phyloP scores from a whole-genome alignment of 2,797 vertebrate species.

The Aldrovandia affinis region DNA sequence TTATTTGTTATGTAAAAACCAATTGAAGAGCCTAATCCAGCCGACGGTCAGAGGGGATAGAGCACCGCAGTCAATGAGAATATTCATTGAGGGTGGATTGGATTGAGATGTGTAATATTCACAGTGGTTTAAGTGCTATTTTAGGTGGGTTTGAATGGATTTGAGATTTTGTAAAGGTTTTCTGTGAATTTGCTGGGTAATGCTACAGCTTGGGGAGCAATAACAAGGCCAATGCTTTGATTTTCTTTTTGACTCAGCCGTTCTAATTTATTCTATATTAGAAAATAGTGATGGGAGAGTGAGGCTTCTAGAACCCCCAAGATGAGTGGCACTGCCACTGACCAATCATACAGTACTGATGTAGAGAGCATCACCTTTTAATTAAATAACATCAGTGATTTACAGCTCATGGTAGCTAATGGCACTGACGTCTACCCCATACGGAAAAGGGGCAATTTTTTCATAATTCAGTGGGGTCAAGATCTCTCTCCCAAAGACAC shows the following conservation, averaged over 20 bases:
- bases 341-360: not conserved
- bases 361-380: not conserved
- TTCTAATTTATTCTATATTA: not conserved
- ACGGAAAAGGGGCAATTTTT: too few species aligned
- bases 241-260: not conserved
- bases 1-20: slow-evolving; percentile 20
- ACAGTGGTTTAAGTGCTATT: not conserved
- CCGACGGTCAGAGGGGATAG: not conserved
- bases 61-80: not conserved
- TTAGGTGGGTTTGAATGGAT: not conserved
- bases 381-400: not conserved
- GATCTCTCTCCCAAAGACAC: too few species aligned
- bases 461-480: too few species aligned
- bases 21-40: not conserved
- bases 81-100: not conserved
- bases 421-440: too few species aligned
- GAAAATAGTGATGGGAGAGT: not conserved
- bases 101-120: not conserved
- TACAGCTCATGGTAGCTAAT: not conserved
- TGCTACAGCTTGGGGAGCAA: not conserved
- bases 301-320: not conserved
- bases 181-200: not conserved
- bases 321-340: not conserved
- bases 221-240: not conserved
- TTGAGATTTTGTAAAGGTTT: not conserved